Base-by-base conservation (phyloP, 2,888 invertebrate species). In the Aplocera efformata region DNA sequence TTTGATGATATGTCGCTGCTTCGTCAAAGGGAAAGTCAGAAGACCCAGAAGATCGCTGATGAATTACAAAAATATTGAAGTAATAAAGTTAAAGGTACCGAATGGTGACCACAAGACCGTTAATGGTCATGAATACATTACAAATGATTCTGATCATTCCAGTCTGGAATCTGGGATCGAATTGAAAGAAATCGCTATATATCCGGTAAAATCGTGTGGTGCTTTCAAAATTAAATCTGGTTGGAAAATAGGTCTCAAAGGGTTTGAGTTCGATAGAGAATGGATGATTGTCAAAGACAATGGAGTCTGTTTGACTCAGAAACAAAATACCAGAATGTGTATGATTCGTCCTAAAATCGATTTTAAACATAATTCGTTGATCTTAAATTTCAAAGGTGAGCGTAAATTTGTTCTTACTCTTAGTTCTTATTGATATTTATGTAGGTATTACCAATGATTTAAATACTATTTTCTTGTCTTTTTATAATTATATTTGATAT, bases 121-220 rank as follows among this genome's bases (percentile, higher is more conserved):
- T 10, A 59, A 56, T 30, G 56, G 67, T 22, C 48, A 53, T 43
- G 49, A 58, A 3, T 55, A 57, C 27, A 53, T 60, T 6, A 51
- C 48, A 35, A 58, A 53, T 35, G 48, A 53, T 24, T 33, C 35
- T 10, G 47, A 51, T 21, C 32, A 33, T 6, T 39, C 49, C 24
- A 44, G 57, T 37, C 30, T 57, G 10, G 58, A 71, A 42, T 55
- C 66, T 6, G 61, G 63, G 32, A 69, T 76, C 17, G 40, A 56
- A 24, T 53, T 85, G 24, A 59, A 66, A 34, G 84, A 83, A 62
- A 75, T 79, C 8, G 69, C 71, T 4, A 88, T 98, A 30, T 98
- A 95, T 73, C 98, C 98, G 0, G 90, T 98, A 4, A 98, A 98
- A 83, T 98, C 98, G 0, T 98, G 98, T 77, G 96, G 92, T 0